These are phyloP conservation scores for Pollenia amentaria DNA, from an alignment of 2,888 invertebrate genomes.

Conservation along the genomic window DNA sequence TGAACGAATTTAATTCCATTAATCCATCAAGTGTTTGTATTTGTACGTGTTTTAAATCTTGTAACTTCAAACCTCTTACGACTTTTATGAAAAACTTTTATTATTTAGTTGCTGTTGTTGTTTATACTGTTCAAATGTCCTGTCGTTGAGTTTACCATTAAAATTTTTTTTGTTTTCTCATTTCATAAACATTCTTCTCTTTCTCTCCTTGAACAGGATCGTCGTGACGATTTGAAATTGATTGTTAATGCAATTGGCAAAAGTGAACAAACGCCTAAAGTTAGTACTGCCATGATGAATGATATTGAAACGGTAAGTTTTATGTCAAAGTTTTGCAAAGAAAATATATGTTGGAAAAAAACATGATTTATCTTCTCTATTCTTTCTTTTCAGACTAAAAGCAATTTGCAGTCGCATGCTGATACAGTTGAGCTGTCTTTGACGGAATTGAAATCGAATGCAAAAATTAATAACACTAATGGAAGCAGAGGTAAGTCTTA, in stretches of 20 bases:
- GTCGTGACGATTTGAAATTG: slow-evolving; percentile 83
- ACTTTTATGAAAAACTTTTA: slow-evolving; percentile 10
- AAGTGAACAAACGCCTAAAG: slow-evolving; percentile 82
- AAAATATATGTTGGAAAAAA: neutral
- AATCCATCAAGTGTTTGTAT: slow-evolving; percentile 4
- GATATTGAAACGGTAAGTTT: slow-evolving; percentile 82
- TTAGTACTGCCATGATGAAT: slow-evolving; percentile 82
- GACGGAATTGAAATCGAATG: slow-evolving; percentile 78
- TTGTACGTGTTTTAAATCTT: slow-evolving; percentile 55
- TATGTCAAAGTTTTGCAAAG: neutral
- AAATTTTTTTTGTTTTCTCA: slow-evolving; percentile 44
- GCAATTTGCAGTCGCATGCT: slow-evolving; percentile 82
- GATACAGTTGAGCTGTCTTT: slow-evolving; percentile 83
- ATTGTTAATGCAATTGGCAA: slow-evolving; percentile 83
- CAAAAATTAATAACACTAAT: slow-evolving; percentile 72
- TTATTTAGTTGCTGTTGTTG: neutral
- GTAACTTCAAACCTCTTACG: neutral
- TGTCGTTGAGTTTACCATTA: no score
- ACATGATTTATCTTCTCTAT: slow-evolving; percentile 24
- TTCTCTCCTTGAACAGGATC: slow-evolving; percentile 78
- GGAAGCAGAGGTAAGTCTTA: slow-evolving; percentile 79
- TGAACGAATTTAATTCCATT: neutral
- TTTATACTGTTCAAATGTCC: slow-evolving; percentile 33
- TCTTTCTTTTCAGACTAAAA: slow-evolving; percentile 81
- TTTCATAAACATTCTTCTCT: slow-evolving; percentile 19